Percentiles rank a stretch among this genome's conserved stretches.
These are phyloP conservation scores for Sternotherus odoratus DNA, from an alignment of 2,797 vertebrate genomes.

Conservation along the genomic window DNA sequence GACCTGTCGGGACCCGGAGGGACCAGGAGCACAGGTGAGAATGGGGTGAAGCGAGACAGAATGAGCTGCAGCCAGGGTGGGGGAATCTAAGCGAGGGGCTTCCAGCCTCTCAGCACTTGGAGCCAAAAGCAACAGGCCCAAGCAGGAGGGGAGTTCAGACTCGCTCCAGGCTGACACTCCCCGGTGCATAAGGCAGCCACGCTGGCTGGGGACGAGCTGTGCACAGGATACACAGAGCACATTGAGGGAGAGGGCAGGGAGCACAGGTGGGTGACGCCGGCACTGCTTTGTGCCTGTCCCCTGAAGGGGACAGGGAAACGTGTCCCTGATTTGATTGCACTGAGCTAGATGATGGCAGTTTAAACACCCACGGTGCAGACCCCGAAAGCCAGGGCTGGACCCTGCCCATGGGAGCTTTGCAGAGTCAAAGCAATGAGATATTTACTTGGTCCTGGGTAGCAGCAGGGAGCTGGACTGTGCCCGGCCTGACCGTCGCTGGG, in stretches of 20 bases:
- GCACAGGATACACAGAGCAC: fast-evolving
- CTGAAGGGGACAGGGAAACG: not conserved
- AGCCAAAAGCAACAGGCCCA: not conserved
- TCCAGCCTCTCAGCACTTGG: fast-evolving
- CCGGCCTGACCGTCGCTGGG: fast-evolving
- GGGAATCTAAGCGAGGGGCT: not conserved
- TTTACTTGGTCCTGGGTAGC: fast-evolving
- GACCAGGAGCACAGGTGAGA: slow-evolving; percentile 1
- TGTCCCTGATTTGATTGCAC: not conserved
- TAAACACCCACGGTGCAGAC: fast-evolving
- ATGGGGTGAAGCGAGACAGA: fast-evolving
- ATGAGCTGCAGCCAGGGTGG: not conserved
- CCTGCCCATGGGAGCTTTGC: fast-evolving
- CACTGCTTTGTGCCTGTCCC: not conserved
- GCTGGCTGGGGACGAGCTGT: fast-evolving
- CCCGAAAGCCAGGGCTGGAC: not conserved
- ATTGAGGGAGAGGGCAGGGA: fast-evolving
- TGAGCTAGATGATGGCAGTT: fast-evolving
- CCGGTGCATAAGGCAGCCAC: fast-evolving
- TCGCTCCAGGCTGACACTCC: fast-evolving
- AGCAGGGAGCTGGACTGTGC: not conserved
- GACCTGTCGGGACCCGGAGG: slow-evolving; percentile 72
- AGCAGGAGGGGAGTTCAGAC: fast-evolving
- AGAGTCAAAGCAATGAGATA: fast-evolving
- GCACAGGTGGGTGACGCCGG: not conserved